Base-by-base conservation (phyloP, 2,113 vertebrate species). In the Phasianus colchicus region DNA sequence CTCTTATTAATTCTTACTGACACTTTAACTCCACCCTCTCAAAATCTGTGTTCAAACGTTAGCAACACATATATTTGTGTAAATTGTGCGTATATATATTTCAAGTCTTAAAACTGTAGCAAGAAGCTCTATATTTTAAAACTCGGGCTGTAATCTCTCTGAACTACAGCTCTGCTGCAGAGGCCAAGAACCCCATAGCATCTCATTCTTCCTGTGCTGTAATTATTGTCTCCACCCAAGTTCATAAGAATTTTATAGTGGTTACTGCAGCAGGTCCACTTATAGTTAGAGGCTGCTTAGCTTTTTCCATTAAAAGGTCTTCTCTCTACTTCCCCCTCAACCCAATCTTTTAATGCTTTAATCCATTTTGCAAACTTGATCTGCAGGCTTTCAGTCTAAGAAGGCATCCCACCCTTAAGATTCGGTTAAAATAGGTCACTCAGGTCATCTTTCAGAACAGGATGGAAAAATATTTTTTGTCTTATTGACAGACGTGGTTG, bases 171-270 rank as follows among this genome's bases (percentile, higher is more conserved):
- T 47, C 36, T 85, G 88, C 89, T 88, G 72, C 38, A 5, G 69
- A 92, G 81, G 74, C 89, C 21, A 50, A 93, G 50, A 92, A 90
- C 92, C 93, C 82, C 29, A 43, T 20, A 90, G 66, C 89, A 17
- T 88, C 70, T 20, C 50, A 38, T 96, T 97, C 88, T 86, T 97
- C 92, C 91, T 60, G 71, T 85, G 64, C 77, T 48, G 83, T 96
- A 92, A 95, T 92, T 94, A 94, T 61, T 54, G 88, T 63, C 96
- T 92, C 97, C 97, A 92, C 96, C 96, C 97, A 86, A 66, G 71
- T 82, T 64, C 50, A 48, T 65, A 84, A 90, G 92, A 79, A 94
- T 93, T 96, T 95, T 96, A 47, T 60, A 32, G 86, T 52, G 76
- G 82, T 76, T 94, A 27, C 91, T 94, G 80, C 63, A 40, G 81